Evolutionary conservation across 2,888 invertebrate species (phyloP), one percentile per base, ranked within the genome.

Genomic region (Lasioglossum vierecki): DNA sequence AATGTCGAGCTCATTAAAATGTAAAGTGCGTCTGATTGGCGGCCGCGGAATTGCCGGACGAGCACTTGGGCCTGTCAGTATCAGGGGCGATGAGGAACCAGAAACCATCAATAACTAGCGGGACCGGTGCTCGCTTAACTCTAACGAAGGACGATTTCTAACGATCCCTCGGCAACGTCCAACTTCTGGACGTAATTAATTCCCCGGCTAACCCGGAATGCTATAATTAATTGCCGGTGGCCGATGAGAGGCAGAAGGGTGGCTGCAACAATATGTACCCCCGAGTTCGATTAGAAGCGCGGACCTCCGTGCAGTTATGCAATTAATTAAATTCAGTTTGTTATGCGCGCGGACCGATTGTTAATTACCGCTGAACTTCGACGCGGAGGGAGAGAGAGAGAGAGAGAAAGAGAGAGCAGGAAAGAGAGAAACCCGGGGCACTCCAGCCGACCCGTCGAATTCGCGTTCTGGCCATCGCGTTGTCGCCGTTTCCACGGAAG

Each of bases 101-200:
- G 80, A 87, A 88, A 82, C 89, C 87, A 90, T 89, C 89, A 89
- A 89, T 90, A 89, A 89, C 90, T 85, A 87, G 84, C 90, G 87
- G 90, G 80, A 79, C 88, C 76, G 77, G 87, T 83, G 85, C n/a
- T 87, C 87, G 87, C 88, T 85, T 90, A 90, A 91, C 90, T 91
- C 90, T 90, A 90, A 92, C 92, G 90, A 89, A 91, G 92, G 92
- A 92, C 92, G 92, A 92, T 92, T 92, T 93, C 93, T 91, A 92
- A 91, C 92, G 91, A 92, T 89, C 92, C 92, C 92, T 90, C 91
- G 93, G 91, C 91, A 92, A 92, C 93, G 93, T 93, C 93, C 92
- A 94, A 94, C 94, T 94, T 94, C 93, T 93, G 93, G 94, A 93
- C 94, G 94, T 94, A 94, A 94, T 94, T 94, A 94, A 94, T 94